Evolutionary conservation across 2,888 invertebrate species (phyloP).

Genomic region (Tiphia femorata): DNA sequence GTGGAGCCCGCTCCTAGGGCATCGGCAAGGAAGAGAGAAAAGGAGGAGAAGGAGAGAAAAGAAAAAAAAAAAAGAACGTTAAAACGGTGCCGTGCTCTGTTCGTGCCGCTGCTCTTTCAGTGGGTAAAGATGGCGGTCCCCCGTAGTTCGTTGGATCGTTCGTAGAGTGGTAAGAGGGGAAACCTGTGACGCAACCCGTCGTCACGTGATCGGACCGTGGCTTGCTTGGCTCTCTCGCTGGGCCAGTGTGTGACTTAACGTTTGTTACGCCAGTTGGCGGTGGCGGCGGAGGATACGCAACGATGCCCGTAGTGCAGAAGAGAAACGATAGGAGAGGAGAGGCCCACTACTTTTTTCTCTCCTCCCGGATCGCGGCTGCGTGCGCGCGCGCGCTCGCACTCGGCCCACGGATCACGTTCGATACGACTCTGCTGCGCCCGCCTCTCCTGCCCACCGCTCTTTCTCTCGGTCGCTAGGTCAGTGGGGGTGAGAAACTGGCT

Average conservation of each 20-base stretch:
- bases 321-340: constrained; percentile 16
- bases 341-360: neutral
- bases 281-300: constrained; percentile 44
- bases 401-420: neutral
- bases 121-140: constrained; percentile 60
- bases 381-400: neutral
- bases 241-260: constrained; percentile 65
- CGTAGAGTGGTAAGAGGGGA: constrained; percentile 45
- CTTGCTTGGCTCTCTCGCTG: constrained; percentile 58
- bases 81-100: constrained; percentile 19
- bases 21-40: neutral
- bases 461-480: constrained; percentile 60
- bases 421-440: neutral
- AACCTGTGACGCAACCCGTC: constrained; percentile 65
- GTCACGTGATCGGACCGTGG: constrained; percentile 67
- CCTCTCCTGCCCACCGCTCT: constrained; percentile 7
- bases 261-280: constrained; percentile 62
- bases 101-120: constrained; percentile 37
- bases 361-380: constrained; percentile 2
- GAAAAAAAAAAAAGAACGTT: constrained; percentile 16
- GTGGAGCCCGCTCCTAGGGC: neutral
- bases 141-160: constrained; percentile 40
- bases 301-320: constrained; percentile 37
- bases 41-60: neutral
- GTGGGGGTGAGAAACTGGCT: constrained; percentile 80